Percentiles rank a stretch among this genome's conserved stretches.
These are phyloP conservation scores for Athrips mouffetella DNA, from an alignment of 2,888 invertebrate species.

Conservation along the genomic window DNA sequence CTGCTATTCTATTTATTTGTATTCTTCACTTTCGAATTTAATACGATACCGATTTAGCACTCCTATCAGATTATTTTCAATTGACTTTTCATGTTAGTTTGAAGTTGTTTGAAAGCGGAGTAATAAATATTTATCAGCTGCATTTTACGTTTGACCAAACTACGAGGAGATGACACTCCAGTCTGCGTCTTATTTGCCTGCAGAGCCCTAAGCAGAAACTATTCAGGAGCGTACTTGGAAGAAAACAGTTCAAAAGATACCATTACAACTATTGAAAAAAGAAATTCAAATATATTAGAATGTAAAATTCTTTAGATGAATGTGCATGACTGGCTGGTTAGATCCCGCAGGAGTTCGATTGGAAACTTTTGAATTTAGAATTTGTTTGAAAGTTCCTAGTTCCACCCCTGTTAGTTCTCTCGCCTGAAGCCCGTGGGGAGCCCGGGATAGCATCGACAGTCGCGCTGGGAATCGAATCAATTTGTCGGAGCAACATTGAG, in stretches of 20 bases:
- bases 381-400: neutral
- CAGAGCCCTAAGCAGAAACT: slow-evolving; percentile 8
- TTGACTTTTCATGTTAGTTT: slow-evolving; percentile 6
- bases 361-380: slow-evolving; percentile 3
- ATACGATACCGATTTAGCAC: neutral
- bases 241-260: neutral
- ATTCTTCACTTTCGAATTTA: slow-evolving; percentile 8
- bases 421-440: slow-evolving; percentile 33
- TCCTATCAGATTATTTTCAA: slow-evolving; percentile 5
- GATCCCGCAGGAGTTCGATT: slow-evolving; percentile 6
- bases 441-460: slow-evolving; percentile 42
- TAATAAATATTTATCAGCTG: slow-evolving; percentile 33
- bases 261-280: neutral
- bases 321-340: slow-evolving; percentile 3
- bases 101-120: slow-evolving; percentile 13
- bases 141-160: slow-evolving; percentile 35
- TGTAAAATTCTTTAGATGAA: neutral
- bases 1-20: too few relatives aligned
- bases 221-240: neutral
- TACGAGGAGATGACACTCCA: slow-evolving; percentile 31
- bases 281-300: neutral
- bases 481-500: slow-evolving; percentile 57
- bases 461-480: slow-evolving; percentile 63
- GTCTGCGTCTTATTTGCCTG: slow-evolving; percentile 29
- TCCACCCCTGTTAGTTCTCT: slow-evolving; percentile 19